Evolutionary conservation across 2,797 vertebrate genomes (phyloP), one percentile per base, ranked within the genome.

Genomic region (Hippocampus kuda): DNA sequence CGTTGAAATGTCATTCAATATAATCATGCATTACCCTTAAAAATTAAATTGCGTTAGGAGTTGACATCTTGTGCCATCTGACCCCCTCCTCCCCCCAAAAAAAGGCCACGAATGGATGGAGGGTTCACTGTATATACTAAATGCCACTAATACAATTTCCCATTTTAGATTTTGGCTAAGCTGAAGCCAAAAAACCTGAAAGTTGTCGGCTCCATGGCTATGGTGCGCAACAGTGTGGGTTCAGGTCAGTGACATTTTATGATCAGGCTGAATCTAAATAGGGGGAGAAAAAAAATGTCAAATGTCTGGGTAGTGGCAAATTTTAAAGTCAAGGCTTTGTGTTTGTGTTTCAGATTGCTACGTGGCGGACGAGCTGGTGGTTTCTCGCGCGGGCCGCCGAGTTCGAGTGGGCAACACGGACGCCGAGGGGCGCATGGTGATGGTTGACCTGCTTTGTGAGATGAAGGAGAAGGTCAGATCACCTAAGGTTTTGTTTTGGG

Each of bases 201-300:
- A 76, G 92, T 92, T 12, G 16, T 92, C 1, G 92, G 92, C n/a
- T 62, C 89, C 16, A 89, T 93, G 92, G 87, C 91, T n/a, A 92
- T 93, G 92, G 91, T 92, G 82, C 89, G 92, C 81, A 93, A 93
- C 90, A 93, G 92, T 0, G 92, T 93, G 16, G 92, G 92, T 3
- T 78, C 92, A 88, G 92, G 92, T 93, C 44, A 67, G 89, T 83
- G 49, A 3, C 10, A 13, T 24, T 53, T 30, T 10, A 53, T 6
- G 18, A 18, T 0, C 4, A 7, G 5, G 26, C 46, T 49, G 26
- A 68, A 26, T 16, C 22, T 16, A 42, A 57, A 27, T 6, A 11
- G 3, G 3, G 22, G 38, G 18, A 5, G n/a, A n/a, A n/a, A n/a
- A n/a, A n/a, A n/a, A n/a, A n/a, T 49, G n/a, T 38, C 34, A 38